phyloP scores from a whole-genome alignment of 1,140 invertebrate species.

The Trissolcus basalis region DNA sequence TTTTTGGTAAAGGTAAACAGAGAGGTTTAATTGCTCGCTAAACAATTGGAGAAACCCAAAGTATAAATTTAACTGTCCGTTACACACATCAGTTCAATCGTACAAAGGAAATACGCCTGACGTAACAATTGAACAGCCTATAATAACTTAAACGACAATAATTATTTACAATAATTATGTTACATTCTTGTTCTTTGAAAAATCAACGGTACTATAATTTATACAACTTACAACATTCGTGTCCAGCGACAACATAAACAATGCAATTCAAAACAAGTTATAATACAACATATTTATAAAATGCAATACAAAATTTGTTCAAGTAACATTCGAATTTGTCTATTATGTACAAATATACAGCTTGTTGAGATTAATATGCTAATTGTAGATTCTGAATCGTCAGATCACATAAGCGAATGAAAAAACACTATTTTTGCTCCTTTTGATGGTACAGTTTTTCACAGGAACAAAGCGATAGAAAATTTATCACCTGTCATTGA shows the following conservation, averaged over 20 bases:
- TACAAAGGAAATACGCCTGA: conserved; percentile 4
- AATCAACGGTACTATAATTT: conserved; percentile 1
- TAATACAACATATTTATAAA: conserved; percentile 44
- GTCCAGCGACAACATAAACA: conserved; percentile 16
- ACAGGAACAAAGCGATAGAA: conserved; percentile 17
- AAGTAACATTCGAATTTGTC: conserved; percentile 22
- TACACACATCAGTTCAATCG: no score
- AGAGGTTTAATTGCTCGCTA: no score
- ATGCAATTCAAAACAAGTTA: conserved; percentile 19
- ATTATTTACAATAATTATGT: conserved; percentile 42
- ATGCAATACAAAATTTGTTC: conserved; percentile 39
- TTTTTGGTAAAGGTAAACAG: no score
- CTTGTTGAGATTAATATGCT: conserved; percentile 25
- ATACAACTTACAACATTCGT: conserved; percentile 28
- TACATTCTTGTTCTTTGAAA: conserved; percentile 26
- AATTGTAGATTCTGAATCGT: conserved; percentile 27
- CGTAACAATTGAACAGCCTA: conserved; percentile 1
- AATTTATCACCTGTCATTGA: conserved; percentile 21
- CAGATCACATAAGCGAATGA: conserved; percentile 28
- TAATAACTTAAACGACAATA: conserved; percentile 15
- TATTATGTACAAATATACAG: conserved; percentile 70
- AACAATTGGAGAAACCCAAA: no score
- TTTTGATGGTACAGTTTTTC: conserved; percentile 10
- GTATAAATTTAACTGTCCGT: no score
- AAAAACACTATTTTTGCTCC: neutral